Evolutionary conservation across 2,113 vertebrate species (phyloP), one percentile per base, ranked within the genome.

Genomic region (Aramus guarauna): DNA sequence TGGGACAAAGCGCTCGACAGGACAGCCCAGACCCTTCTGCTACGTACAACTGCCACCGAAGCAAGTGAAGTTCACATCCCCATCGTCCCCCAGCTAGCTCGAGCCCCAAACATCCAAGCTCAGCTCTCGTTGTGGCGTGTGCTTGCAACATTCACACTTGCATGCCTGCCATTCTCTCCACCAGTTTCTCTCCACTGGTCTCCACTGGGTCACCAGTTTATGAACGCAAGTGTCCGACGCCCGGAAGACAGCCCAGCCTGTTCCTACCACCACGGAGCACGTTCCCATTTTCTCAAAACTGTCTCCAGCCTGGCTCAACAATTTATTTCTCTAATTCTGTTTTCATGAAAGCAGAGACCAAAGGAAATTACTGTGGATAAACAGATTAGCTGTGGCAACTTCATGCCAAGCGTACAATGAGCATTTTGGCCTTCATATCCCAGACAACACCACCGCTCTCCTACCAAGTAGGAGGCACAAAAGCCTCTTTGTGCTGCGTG

Each of bases 291-390:
- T 77, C 93, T 91, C 67, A 45, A 88, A 91, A 39, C 64, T 20
- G 20, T 45, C 94, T 73, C 87, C 92, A 85, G 91, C 64, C 56
- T 26, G 77, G 47, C 34, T 77, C n/a, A 21, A 90, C 37, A 69
- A 81, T 92, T 91, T 96, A 86, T 85, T 91, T 88, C 94, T 68
- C 90, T 72, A 91, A 91, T 95, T 97, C 92, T 95, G 83, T 88
- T 91, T 95, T 92, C 90, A 88, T 64, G 96, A 91, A 97, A 94
- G 91, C 66, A 97, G 83, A 94, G 66, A 89, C 47, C 32, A 72
- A 67, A 92, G 84, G 84, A 92, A 94, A 95, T 87, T 15, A 45
- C 78, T 85, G 85, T 47, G 90, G 86, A 90, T 95, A 81, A 97
- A 95, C 78, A 92, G 88, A 96, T 89, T 85, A 90, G 85, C 85